phyloP scores from a whole-genome alignment of 2,113 vertebrate genomes.

The Oryzias curvinotus region DNA sequence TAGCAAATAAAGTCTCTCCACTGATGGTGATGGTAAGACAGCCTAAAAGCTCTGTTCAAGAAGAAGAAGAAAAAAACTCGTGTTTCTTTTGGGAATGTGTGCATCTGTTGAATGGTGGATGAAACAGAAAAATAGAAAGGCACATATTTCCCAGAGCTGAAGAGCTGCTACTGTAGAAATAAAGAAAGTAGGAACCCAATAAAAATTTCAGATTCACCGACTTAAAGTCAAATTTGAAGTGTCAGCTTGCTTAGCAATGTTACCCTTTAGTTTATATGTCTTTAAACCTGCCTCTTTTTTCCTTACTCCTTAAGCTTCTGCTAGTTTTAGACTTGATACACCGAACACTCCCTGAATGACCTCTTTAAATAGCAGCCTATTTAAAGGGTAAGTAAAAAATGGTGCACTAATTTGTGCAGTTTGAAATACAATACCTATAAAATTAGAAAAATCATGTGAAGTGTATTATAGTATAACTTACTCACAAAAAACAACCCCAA shows the following conservation, averaged over 20 bases:
- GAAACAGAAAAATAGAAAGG: conserved; percentile 15
- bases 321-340: neutral
- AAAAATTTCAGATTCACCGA: conserved; percentile 1
- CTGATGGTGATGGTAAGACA: conserved; percentile 11
- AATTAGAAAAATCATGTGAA: no score
- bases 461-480: no score
- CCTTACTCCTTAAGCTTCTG: conserved; percentile 7
- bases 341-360: no score
- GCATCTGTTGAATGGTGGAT: conserved; percentile 12
- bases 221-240: conserved; percentile 20
- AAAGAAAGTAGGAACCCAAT: conserved; percentile 3
- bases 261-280: conserved; percentile 31
- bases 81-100: conserved; percentile 4
- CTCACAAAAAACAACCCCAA: no score
- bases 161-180: conserved; percentile 8
- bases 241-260: neutral
- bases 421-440: no score
- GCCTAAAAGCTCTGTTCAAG: conserved; percentile 22
- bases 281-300: neutral
- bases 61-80: conserved; percentile 29
- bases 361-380: no score
- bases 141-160: conserved; percentile 9
- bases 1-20: no score
- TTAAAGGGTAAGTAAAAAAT: no score
- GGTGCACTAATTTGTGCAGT: no score